Conservation (phyloP, 2,113 vertebrate species). For the Carassius gibelio region DNA sequence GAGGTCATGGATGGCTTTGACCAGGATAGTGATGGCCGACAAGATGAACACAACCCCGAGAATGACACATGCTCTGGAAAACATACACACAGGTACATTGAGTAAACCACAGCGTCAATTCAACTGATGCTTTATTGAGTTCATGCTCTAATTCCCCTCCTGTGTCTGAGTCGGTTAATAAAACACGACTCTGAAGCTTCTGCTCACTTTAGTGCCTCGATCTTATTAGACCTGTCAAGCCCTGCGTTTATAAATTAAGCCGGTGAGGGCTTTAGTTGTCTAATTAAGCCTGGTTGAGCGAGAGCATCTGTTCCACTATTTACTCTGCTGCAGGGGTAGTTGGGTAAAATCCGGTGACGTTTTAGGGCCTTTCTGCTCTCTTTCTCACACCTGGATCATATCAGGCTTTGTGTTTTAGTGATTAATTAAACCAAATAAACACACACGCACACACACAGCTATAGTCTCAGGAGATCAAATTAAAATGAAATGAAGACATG, state of each 20-base stretch:
- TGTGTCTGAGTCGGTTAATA: constrained; percentile 7
- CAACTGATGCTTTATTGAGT: constrained; percentile 2
- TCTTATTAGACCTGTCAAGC: neutral
- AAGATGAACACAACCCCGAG: constrained; percentile 94
- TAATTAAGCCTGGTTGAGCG: constrained; percentile 3
- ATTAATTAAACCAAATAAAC: constrained; percentile 22
- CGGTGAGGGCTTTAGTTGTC: neutral
- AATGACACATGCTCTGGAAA: constrained; percentile 89
- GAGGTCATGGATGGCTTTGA: constrained; percentile 95
- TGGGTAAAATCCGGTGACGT: neutral
- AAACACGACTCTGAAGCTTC: constrained; percentile 15
- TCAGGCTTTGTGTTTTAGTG: constrained; percentile 10
- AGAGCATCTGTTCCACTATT: constrained; percentile 16
- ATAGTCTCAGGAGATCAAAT: neutral
- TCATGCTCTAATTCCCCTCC: neutral
- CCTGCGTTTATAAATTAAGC: neutral
- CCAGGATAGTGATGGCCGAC: constrained; percentile 92
- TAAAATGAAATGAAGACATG: constrained; percentile 15
- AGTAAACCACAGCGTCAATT: neutral
- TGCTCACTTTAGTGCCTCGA: neutral
- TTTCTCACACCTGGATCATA: neutral
- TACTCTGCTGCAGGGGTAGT: neutral
- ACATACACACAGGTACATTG: constrained; percentile 34
- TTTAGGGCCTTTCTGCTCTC: neutral
- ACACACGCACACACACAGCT: neutral